Percentiles rank a stretch among this genome's conserved stretches.
Conservation (phyloP, 2,113 vertebrate genomes). For the Hystrix brachyura region DNA sequence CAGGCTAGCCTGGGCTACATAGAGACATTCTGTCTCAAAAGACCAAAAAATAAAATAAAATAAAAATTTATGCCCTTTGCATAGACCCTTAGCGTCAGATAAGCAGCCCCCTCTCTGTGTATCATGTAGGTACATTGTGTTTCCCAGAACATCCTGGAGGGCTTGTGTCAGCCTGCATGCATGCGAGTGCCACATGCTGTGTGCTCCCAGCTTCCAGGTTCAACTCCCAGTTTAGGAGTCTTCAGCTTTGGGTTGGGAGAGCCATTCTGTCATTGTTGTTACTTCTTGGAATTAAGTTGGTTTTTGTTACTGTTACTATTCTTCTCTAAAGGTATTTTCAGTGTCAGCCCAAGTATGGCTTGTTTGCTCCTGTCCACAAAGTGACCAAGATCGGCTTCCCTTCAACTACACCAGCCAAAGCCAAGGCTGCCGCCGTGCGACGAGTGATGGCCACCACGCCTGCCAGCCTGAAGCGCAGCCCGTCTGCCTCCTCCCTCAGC, state of each 20-base stretch:
- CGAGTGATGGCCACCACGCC: slow-evolving; percentile 92
- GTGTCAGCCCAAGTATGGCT: slow-evolving; percentile 97
- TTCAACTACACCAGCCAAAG: slow-evolving; percentile 97
- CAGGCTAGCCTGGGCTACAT: no score
- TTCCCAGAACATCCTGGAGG: not conserved
- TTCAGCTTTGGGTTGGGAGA: not conserved
- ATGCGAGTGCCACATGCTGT: not conserved
- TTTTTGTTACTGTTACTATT: not conserved
- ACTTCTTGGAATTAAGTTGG: not conserved
- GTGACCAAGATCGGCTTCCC: slow-evolving; percentile 99
- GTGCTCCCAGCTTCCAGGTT: not conserved
- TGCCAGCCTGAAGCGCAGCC: slow-evolving; percentile 94
- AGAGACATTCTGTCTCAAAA: no score
- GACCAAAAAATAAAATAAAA: no score
- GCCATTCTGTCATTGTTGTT: not conserved
- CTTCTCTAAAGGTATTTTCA: slow-evolving; percentile 94
- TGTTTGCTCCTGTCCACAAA: slow-evolving; percentile 99
- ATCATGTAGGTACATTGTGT: rapidly evolving
- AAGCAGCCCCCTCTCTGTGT: not conserved
- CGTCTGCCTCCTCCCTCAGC: slow-evolving; percentile 97
- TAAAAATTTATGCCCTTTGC: not conserved
- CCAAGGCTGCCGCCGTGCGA: slow-evolving; percentile 92
- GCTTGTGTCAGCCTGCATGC: rapidly evolving
- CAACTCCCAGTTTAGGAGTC: not conserved
- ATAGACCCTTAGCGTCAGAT: not conserved